phyloP scores from a whole-genome alignment of 2,113 vertebrate species.

The Tachysurus fulvidraco region DNA sequence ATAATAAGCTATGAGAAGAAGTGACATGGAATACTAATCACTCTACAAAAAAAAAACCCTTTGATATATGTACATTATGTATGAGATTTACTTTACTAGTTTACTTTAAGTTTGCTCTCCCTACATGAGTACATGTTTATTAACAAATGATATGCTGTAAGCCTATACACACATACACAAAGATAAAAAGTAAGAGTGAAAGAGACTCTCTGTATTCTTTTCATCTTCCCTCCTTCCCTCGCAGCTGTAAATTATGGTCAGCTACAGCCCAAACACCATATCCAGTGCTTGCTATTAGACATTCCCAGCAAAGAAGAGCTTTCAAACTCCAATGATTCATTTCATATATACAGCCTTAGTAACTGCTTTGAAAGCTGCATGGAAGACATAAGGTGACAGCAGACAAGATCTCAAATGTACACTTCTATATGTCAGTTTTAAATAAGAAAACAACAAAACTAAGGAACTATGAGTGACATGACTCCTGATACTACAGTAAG shows the following conservation, averaged over 20 bases:
- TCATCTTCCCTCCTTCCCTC: slow-evolving; percentile 43
- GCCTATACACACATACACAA: neutral
- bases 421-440: slow-evolving; percentile 50
- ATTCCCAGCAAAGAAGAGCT: slow-evolving; percentile 57
- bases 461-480: slow-evolving; percentile 57
- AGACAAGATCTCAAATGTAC: slow-evolving; percentile 55
- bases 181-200: neutral
- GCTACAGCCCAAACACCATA: slow-evolving; percentile 49
- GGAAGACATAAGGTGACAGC: slow-evolving; percentile 21
- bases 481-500: slow-evolving; percentile 53
- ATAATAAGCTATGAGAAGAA: neutral
- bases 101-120: neutral
- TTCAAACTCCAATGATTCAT: slow-evolving; percentile 56
- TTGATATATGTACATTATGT: neutral
- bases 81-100: neutral
- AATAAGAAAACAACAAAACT: slow-evolving; percentile 53
- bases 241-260: slow-evolving; percentile 58
- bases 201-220: neutral
- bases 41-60: neutral
- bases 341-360: slow-evolving; percentile 56
- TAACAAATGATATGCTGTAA: slow-evolving; percentile 4
- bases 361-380: slow-evolving; percentile 60
- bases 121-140: neutral
- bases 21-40: neutral
- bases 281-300: slow-evolving; percentile 58